phyloP scores from a whole-genome alignment of 2,797 vertebrate genomes.

The Prionace glauca region DNA sequence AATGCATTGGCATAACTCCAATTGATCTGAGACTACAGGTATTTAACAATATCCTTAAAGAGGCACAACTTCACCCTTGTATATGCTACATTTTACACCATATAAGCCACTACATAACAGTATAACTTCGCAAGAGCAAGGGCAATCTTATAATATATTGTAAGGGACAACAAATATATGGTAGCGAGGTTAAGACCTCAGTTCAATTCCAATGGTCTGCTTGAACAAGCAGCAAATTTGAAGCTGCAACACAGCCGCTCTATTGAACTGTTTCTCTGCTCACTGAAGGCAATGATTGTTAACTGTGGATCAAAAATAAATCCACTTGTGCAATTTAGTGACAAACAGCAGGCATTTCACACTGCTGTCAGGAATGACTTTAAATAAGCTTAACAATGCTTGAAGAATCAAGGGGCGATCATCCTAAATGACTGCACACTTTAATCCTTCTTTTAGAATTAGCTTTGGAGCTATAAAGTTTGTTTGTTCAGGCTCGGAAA shows the following conservation, averaged over 20 bases:
- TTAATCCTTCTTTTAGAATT: background rate
- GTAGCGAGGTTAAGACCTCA: background rate
- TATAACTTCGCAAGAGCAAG: background rate
- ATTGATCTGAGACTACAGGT: background rate
- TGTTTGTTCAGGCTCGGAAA: background rate
- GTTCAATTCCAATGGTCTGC: background rate
- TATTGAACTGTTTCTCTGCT: background rate
- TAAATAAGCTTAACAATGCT: background rate
- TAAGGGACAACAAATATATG: background rate
- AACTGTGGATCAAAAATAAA: background rate
- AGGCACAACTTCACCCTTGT: background rate
- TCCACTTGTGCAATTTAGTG: background rate
- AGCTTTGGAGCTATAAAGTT: background rate
- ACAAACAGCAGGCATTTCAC: background rate
- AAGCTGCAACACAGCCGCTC: background rate
- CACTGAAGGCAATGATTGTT: background rate
- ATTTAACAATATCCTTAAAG: background rate
- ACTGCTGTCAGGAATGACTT: slow-evolving; percentile 2
- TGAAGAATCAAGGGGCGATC: background rate
- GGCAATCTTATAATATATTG: background rate
- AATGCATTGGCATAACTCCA: background rate
- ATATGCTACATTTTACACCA: background rate
- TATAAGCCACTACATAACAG: background rate
- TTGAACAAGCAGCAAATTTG: background rate
- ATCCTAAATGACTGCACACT: background rate